Percentiles rank a stretch among this genome's conserved stretches.
phyloP scores from a whole-genome alignment of 2,888 invertebrate species.

The Agonopterix arenella region DNA sequence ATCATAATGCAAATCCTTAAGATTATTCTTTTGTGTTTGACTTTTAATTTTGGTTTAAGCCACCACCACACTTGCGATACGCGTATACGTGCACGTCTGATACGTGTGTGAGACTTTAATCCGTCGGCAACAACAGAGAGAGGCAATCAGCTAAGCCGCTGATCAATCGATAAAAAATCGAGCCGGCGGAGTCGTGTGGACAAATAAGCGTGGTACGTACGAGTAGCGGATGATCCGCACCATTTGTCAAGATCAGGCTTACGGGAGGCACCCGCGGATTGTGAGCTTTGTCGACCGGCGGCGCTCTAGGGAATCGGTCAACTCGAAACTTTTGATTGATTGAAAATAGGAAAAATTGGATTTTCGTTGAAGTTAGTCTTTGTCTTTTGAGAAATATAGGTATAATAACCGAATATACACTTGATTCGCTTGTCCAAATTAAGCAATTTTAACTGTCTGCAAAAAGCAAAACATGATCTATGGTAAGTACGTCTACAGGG shows the following conservation, averaged over 20 bases:
- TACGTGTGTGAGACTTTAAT: slow-evolving; percentile 37
- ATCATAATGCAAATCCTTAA: slow-evolving; percentile 53
- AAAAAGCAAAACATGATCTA: too few relatives aligned
- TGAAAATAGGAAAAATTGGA: not conserved
- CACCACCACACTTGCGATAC: slow-evolving; percentile 6
- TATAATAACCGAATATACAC: too few relatives aligned
- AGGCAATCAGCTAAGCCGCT: slow-evolving; percentile 70
- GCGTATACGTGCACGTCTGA: slow-evolving; percentile 4
- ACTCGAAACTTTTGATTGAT: slow-evolving; percentile 4
- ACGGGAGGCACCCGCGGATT: slow-evolving; percentile 31
- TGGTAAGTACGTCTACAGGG: too few relatives aligned
- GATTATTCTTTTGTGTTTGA: slow-evolving; percentile 53
- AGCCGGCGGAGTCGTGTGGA: slow-evolving; percentile 52
- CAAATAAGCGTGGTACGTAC: slow-evolving; percentile 51
- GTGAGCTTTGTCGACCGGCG: slow-evolving; percentile 12
- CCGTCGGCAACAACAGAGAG: slow-evolving; percentile 70
- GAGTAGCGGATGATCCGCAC: slow-evolving; percentile 59
- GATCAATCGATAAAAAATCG: slow-evolving; percentile 74
- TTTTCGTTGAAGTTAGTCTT: too few relatives aligned
- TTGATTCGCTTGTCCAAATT: too few relatives aligned
- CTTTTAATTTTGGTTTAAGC: slow-evolving; percentile 42
- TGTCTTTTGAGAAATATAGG: too few relatives aligned
- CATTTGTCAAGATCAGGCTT: slow-evolving; percentile 74
- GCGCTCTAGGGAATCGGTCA: slow-evolving; percentile 8
- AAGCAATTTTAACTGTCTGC: too few relatives aligned